These are phyloP conservation scores for Rhabditophanes sp. DNA, from an alignment of 2,888 invertebrate genomes.

Conservation along the genomic window DNA sequence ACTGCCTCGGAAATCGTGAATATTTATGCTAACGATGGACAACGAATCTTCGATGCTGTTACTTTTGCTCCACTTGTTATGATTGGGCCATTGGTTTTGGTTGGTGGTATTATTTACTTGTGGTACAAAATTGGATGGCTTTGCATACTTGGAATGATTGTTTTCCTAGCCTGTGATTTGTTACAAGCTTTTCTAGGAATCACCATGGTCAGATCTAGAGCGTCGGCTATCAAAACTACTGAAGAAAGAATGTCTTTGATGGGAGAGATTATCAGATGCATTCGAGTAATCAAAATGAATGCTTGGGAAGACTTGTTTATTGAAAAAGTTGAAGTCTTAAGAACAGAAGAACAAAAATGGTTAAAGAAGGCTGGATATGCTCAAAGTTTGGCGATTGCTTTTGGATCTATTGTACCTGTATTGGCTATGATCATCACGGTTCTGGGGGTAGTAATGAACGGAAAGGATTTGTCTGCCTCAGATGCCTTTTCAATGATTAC, in stretches of 20 bases:
- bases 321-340: slow-evolving; percentile 50
- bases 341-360: slow-evolving; percentile 49
- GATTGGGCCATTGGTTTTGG: slow-evolving; percentile 45
- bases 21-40: slow-evolving; percentile 47
- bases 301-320: slow-evolving; percentile 55
- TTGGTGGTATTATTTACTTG: slow-evolving; percentile 45
- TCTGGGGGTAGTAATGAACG: slow-evolving; percentile 50
- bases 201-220: slow-evolving; percentile 36
- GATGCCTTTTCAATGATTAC: slow-evolving; percentile 49
- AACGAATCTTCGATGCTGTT: slow-evolving; percentile 47
- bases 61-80: slow-evolving; percentile 46
- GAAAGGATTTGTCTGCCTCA: slow-evolving; percentile 53
- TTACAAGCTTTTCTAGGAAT: slow-evolving; percentile 39
- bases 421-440: slow-evolving; percentile 54
- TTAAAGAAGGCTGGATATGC: slow-evolving; percentile 52
- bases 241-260: slow-evolving; percentile 48
- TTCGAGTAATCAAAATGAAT: slow-evolving; percentile 56
- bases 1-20: slow-evolving; percentile 48
- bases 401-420: slow-evolving; percentile 53
- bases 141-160: slow-evolving; percentile 45
- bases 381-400: slow-evolving; percentile 52
- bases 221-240: slow-evolving; percentile 34
- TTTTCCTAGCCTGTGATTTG: slow-evolving; percentile 45
- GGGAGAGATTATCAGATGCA: slow-evolving; percentile 52
- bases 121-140: slow-evolving; percentile 46